Percentiles rank a stretch among this genome's conserved stretches.
These are phyloP conservation scores for Globodera rostochiensis DNA, from an alignment of 1,140 invertebrate genomes.

Conservation along the genomic window DNA sequence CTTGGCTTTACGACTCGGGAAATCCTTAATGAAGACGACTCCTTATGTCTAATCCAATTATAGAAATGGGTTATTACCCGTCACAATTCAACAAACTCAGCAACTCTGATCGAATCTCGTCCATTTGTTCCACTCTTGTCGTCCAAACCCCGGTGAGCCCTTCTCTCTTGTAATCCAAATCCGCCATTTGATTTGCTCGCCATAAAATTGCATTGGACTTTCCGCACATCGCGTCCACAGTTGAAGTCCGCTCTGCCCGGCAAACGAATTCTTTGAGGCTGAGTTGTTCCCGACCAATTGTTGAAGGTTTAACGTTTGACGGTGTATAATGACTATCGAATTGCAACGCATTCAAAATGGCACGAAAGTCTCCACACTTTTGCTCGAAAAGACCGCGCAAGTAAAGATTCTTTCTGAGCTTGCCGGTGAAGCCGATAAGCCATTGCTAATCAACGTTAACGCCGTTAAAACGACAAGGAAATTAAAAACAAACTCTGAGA, in stretches of 20 bases:
- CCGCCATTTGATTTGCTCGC: background rate
- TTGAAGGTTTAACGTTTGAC: background rate
- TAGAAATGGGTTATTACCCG: background rate
- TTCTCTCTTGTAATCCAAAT: slow-evolving; percentile 7
- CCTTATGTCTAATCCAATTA: too few species aligned
- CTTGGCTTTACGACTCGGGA: background rate
- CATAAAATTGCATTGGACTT: slow-evolving; percentile 1
- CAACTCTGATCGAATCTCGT: background rate
- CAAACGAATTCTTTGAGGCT: background rate
- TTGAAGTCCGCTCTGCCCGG: background rate
- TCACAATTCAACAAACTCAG: slow-evolving; percentile 8
- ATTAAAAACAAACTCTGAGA: slow-evolving; percentile 5
- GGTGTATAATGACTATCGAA: background rate
- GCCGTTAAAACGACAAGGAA: background rate
- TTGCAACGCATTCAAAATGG: slow-evolving; percentile 25
- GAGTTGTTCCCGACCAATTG: background rate
- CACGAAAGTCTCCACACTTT: slow-evolving; percentile 18
- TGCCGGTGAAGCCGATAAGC: slow-evolving; percentile 17
- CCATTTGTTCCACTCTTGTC: background rate
- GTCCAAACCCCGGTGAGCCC: background rate
- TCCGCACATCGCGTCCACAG: slow-evolving; percentile 11
- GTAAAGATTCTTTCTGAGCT: background rate
- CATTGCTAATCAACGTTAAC: background rate
- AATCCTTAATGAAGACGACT: background rate
- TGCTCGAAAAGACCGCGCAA: background rate